Evolutionary conservation across 2,797 vertebrate species (phyloP).

Genomic region (Leucoraja ocellata): DNA sequence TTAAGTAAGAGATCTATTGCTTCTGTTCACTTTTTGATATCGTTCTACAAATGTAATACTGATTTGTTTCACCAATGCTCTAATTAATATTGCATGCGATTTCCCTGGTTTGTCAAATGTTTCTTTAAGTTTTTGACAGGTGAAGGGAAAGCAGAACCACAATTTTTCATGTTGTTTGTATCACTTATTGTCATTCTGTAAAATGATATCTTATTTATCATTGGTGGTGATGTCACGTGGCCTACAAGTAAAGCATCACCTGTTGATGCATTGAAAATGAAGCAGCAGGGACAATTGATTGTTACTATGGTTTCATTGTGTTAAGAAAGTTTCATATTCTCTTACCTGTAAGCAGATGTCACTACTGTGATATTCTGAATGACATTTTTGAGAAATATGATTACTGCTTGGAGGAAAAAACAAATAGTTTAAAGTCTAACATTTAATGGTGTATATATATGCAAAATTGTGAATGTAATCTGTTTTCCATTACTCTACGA

Average conservation of each 20-base stretch:
- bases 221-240: neutral
- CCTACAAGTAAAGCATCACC: neutral
- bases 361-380: neutral
- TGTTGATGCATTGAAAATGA: neutral
- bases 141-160: neutral
- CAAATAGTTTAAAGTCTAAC: neutral
- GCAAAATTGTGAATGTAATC: neutral
- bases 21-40: neutral
- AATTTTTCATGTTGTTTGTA: neutral
- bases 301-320: neutral
- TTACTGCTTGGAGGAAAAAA: neutral
- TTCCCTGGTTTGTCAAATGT: neutral
- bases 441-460: neutral
- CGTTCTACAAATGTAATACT: neutral
- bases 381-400: neutral
- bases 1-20: neutral
- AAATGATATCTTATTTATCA: neutral
- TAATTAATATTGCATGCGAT: neutral
- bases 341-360: neutral
- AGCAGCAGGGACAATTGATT: conserved; percentile 1
- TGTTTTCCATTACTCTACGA: neutral
- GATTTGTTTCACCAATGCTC: neutral
- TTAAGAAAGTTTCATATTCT: neutral
- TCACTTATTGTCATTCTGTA: neutral
- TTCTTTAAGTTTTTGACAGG: neutral